Base-by-base conservation (phyloP, 2,888 invertebrate species). In the Tricholauxania praeusta region DNA sequence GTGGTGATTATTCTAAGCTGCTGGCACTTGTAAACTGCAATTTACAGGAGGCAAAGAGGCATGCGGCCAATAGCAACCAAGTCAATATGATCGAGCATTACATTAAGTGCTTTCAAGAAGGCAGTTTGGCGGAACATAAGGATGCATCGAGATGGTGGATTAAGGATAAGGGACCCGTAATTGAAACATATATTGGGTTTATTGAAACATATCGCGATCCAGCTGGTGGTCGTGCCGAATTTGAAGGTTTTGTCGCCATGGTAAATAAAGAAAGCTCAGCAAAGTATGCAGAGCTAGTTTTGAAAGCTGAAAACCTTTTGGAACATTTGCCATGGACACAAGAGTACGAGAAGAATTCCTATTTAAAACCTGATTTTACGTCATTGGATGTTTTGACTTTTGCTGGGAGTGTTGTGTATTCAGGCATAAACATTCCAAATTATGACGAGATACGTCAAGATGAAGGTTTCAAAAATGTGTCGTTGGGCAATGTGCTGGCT, bases 401-500 rank as follows among this genome's bases (percentile, higher is more conserved):
- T 88, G 93, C 96, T 1, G 94, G 96, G 12, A 96, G 96, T 82
- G 96, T 96, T 17, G 95, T 98, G 73, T 98, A 98, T 0, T 94
- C 96, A 71, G 98, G 98, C 74, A 98, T 98, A 80, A 98, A 98
- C 87, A 98, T 99, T 89, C 98, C 98, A 47, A 98, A 98, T 87
- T 99, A 99, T 89, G 97, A 98, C 85, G 97, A 98, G 82, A 98
- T 99, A 79, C 92, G 97, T n/a, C 97, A 98, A 84, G 91, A 92
- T 78, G 97, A 98, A 87, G 98, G 98, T 0, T 99, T 98, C 87
- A 99, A 99, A 86, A 99, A 99, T 86, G 98, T 99, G 0, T 97
- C 97, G 0, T 89, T 99, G n/a, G 97, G 97, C 17, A 99, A 99
- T 87, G 98, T 98, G 10, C 93, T 98, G 79, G 94, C 95, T 1